These are phyloP conservation scores for Cartodere bifasciata DNA, from an alignment of 2,888 invertebrate genomes.

Conservation along the genomic window DNA sequence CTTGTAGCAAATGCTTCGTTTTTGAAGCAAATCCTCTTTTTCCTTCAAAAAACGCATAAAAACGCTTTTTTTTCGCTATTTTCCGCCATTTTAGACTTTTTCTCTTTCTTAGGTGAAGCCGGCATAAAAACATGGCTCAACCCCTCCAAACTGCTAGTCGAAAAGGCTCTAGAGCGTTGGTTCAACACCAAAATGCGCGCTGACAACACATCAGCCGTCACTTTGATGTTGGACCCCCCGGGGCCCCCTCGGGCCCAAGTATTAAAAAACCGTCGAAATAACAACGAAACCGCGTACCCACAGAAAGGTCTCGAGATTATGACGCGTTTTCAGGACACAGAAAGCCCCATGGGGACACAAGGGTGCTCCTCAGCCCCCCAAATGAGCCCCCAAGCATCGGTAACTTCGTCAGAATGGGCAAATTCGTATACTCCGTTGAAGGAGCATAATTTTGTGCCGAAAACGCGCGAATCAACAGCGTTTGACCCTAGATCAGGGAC, in stretches of 20 bases:
- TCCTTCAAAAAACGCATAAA: no score
- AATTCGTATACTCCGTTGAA: constrained; percentile 22
- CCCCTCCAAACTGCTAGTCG: constrained; percentile 83
- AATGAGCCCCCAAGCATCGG: no score
- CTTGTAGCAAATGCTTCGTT: no score
- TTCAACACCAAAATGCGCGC: constrained; percentile 75
- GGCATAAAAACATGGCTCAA: constrained; percentile 57
- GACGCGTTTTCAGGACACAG: constrained; percentile 24
- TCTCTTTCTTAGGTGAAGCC: no score
- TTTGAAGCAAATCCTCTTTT: no score
- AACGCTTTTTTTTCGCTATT: no score
- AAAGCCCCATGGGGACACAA: no score
- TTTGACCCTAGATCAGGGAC: constrained; percentile 25
- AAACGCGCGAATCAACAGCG: constrained; percentile 26
- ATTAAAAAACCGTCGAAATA: constrained; percentile 30
- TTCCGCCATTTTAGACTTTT: no score
- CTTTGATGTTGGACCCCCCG: constrained; percentile 81
- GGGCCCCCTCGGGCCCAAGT: constrained; percentile 64
- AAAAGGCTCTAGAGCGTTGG: constrained; percentile 73
- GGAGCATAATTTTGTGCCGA: constrained; percentile 24
- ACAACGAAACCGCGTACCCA: constrained; percentile 17
- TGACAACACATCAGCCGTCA: constrained; percentile 92
- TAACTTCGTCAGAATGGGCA: constrained; percentile 20
- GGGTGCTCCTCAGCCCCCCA: no score
- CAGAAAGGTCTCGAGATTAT: constrained; percentile 29